Base-by-base conservation (phyloP, 2,888 invertebrate genomes). In the Candidula unifasciata region DNA sequence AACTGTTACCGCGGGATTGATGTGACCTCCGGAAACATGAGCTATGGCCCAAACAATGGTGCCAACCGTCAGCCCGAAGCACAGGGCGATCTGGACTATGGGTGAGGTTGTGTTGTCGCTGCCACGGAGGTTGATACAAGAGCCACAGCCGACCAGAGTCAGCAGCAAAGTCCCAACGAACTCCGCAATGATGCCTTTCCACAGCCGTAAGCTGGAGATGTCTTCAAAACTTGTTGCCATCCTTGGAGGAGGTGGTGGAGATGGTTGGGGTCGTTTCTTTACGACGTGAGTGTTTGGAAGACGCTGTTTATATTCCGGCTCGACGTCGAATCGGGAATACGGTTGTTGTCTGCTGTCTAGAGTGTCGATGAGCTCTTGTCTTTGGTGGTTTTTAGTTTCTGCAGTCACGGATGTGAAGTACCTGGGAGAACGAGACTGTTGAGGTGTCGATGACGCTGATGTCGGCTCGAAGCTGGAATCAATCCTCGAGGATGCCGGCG, bases 1-100 rank as follows among this genome's bases (percentile, higher is more conserved):
- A 86, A 97, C 78, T 8, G 98, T 98, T 68, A 98, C 97, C 0
- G 98, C 98, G 1, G 98, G 98, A 95, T 98, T 98, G 86, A 98
- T 95, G 94, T 98, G 98, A 21, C 97, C 97, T 0, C 98, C 98
- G 83, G 97, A 97, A 80, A 97, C 95, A 94, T 97, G 97, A 16
- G 97, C 97, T 89, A 97, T 95, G 80, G 96, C 95, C 97, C 97
- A 95, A 82, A 92, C 97, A 91, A 98, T 95, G 85, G 97, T 96
- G 27, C 96, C 97, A 86, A 98, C 97, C 80, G 96, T 95, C 78
- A 98, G 95, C 68, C 98, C 98, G 94, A 98, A 98, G 89, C 96
- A 96, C 86, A 98, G 95, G 24, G 97, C 96, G 89, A 98, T 97
- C 90, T 96, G 96, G 88, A 96, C 89, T 73, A 89, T 86, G 37